phyloP scores from a whole-genome alignment of 2,797 vertebrate species.

The Lateolabrax maculatus region DNA sequence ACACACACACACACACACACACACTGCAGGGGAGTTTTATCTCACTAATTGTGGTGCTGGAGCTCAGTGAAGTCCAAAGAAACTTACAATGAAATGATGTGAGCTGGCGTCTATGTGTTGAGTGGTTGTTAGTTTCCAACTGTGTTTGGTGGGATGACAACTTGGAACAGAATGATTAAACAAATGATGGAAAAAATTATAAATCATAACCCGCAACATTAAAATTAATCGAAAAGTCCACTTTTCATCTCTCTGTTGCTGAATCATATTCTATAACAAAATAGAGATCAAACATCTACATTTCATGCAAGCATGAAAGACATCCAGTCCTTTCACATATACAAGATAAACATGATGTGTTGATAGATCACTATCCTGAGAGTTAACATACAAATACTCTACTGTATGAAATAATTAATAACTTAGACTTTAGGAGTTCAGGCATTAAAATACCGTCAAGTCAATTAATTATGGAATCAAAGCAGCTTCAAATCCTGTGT shows the following conservation, averaged over 20 bases:
- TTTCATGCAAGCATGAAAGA: not conserved
- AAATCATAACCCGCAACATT: no score
- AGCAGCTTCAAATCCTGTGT: not conserved
- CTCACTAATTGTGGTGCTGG: conserved; percentile 19
- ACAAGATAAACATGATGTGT: not conserved
- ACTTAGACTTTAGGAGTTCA: no score
- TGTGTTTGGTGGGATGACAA: conserved; percentile 8
- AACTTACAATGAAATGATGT: conserved; percentile 30
- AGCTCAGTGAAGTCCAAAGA: conserved; percentile 35
- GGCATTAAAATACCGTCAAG: not conserved
- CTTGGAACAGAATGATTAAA: conserved; percentile 22
- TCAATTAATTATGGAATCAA: not conserved
- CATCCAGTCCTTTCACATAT: not conserved
- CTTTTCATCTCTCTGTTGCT: not conserved
- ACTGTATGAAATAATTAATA: no score
- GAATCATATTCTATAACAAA: not conserved
- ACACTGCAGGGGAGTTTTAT: conserved; percentile 39
- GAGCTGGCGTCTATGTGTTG: conserved; percentile 24
- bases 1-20: conserved; percentile 29
- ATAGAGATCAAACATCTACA: not conserved
- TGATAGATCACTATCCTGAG: not conserved
- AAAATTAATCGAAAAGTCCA: not conserved
- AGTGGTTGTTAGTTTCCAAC: conserved; percentile 24
- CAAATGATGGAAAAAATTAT: conserved; percentile 4
- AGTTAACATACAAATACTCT: not conserved